A percentile compares a stretch with the other conserved stretches of the same genome.
These are phyloP conservation scores for Ephydatia muelleri DNA, from an alignment of 37 sponge, comb jelly and placozoan genomes.

Conservation along the genomic window DNA sequence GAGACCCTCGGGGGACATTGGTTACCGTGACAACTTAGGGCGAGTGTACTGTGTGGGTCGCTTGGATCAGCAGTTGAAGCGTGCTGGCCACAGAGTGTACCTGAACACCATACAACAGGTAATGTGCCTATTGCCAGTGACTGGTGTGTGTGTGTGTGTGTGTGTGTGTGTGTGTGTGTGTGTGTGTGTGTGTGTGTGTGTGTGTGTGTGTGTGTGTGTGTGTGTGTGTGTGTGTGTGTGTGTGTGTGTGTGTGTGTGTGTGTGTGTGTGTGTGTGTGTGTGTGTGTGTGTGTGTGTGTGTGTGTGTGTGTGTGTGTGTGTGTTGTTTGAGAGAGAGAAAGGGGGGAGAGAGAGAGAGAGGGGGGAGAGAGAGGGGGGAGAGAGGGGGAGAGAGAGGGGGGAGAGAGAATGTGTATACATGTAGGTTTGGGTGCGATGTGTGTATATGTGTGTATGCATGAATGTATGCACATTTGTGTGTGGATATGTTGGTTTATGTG, in stretches of 20 bases:
- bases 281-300: no score
- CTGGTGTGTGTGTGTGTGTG: background rate
- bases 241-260: no score
- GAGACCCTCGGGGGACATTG: constrained; percentile 80
- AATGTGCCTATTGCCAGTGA: background rate
- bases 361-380: no score
- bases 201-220: no score
- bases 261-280: no score
- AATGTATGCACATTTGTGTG: no score
- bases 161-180: background rate
- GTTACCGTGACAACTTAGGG: constrained; percentile 31
- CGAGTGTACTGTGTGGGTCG: constrained; percentile 63
- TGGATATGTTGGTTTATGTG: no score
- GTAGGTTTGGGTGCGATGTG: background rate
- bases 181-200: background rate
- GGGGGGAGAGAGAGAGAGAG: no score
- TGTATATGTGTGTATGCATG: no score
- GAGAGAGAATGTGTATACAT: background rate
- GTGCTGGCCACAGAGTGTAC: constrained; percentile 72
- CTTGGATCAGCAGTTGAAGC: constrained; percentile 82
- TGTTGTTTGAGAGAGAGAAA: no score
- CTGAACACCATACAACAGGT: constrained; percentile 78
- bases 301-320: background rate
- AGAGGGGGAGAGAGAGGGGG: background rate
- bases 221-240: no score